Base-by-base conservation (phyloP, 2,113 vertebrate genomes). In the Notothenia coriiceps region DNA sequence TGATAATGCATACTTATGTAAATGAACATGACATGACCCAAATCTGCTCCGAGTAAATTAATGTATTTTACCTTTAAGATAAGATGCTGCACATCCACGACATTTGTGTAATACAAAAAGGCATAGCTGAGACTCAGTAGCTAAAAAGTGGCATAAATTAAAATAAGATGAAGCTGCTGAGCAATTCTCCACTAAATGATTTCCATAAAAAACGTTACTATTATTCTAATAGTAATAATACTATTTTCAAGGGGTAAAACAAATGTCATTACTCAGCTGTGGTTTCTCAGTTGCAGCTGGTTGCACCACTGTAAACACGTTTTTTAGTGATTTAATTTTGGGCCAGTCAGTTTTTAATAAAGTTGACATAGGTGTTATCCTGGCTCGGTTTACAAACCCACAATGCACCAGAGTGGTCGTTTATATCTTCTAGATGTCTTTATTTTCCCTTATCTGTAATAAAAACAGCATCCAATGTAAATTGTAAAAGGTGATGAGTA, bases 61-160 rank as follows among this genome's bases (percentile, higher is more conserved):
- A 95, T 94, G 94, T 90, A 90, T 93, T 94, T 95, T 94, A 94
- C 92, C 91, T 94, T 93, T 91, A 89, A 83, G 86, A 92, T 86
- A 85, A 86, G 86, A 87, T 77, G 80, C 82, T 82, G 70, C 47
- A 50, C 60, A 82, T 77, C 77, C 83, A 76, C 87, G 80, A 62
- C 75, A 56, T 84, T 88, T 89, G 88, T 86, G 80, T 85, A 87
- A 88, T 81, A 62, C 84, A 84, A 74, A 75, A 75, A 82, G 76
- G 67, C 75, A 78, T 63, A 80, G 79, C 71, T 65, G 56, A 74
- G 87, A 86, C 88, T 90, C 74, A 89, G 84, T 54, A 20, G 77
- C 65, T 87, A 89, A 91, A 90, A 81, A 88, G 82, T 76, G 65
- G 79, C 86, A 92, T 91, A 80, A 86, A 93, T 93, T 91, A 90